phyloP scores from a whole-genome alignment of 2,888 invertebrate species.

The Plemyria rubiginata region DNA sequence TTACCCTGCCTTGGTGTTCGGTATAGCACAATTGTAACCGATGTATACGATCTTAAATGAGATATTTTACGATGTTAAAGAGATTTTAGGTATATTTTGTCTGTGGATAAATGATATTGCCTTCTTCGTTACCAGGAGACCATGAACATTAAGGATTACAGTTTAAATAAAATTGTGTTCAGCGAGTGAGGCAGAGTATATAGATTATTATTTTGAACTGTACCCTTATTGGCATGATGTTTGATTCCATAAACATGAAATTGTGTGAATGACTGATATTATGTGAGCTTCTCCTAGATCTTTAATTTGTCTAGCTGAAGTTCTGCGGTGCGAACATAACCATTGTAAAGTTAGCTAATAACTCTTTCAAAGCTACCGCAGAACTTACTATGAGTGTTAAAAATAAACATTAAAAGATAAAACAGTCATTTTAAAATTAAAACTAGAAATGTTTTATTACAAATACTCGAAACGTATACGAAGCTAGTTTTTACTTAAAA shows the following conservation, averaged over 20 bases:
- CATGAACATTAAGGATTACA: constrained; percentile 60
- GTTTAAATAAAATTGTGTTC: constrained; percentile 39
- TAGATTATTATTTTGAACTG: constrained; percentile 51
- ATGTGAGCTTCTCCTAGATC: constrained; percentile 62
- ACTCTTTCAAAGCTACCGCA: constrained; percentile 31
- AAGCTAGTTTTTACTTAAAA: constrained; percentile 1
- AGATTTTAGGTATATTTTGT: constrained; percentile 82
- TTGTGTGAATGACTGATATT: constrained; percentile 70
- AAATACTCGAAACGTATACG: constrained; percentile 32
- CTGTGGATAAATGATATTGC: constrained; percentile 75
- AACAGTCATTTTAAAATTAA: constrained; percentile 6
- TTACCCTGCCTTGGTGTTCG: constrained; percentile 84
- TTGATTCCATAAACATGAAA: constrained; percentile 55
- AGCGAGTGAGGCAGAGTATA: constrained; percentile 32
- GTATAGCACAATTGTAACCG: constrained; percentile 84
- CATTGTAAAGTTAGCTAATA: constrained; percentile 35
- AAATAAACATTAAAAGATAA: constrained; percentile 10
- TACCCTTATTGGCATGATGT: constrained; percentile 51
- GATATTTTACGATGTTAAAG: constrained; percentile 83
- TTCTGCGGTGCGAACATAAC: constrained; percentile 51
- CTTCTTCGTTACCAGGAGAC: constrained; percentile 76
- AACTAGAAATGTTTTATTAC: constrained; percentile 8
- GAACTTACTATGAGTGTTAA: constrained; percentile 42
- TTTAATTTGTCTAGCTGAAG: constrained; percentile 49
- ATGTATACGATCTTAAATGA: constrained; percentile 82